Evolutionary conservation across 2,888 invertebrate species (phyloP).

Genomic region (Dendrolimus pini): DNA sequence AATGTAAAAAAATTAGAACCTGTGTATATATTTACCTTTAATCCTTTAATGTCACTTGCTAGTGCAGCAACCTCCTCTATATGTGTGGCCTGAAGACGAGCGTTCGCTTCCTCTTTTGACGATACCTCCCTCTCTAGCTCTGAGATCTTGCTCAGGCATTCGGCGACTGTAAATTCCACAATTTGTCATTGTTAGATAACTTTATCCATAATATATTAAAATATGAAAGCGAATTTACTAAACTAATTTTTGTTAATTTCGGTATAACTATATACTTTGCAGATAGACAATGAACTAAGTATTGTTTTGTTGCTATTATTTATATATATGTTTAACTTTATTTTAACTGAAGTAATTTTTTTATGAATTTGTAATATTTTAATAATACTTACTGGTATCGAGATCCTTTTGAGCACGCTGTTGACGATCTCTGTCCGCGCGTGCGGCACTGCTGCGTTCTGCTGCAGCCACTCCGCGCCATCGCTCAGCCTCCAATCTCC

Average conservation of each 20-base stretch:
- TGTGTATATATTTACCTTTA: slow-evolving; percentile 45
- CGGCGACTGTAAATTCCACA: slow-evolving; percentile 59
- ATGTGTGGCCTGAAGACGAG: slow-evolving; percentile 64
- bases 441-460: slow-evolving; percentile 60
- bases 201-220: no score
- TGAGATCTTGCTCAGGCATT: slow-evolving; percentile 74
- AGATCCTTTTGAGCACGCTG: slow-evolving; percentile 68
- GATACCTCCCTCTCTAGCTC: slow-evolving; percentile 75
- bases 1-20: no score
- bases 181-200: slow-evolving; percentile 2
- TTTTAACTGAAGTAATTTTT: no score
- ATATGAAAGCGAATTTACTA: not conserved
- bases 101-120: slow-evolving; percentile 68
- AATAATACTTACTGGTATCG: slow-evolving; percentile 53
- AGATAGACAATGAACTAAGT: no score
- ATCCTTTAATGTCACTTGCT: slow-evolving; percentile 60
- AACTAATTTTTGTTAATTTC: no score
- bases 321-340: no score
- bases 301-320: no score
- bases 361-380: no score
- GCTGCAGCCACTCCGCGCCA: slow-evolving; percentile 69
- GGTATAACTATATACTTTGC: no score
- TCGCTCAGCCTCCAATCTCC: slow-evolving; percentile 64
- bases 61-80: slow-evolving; percentile 61
- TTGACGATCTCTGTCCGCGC: slow-evolving; percentile 64